Evolutionary conservation across 2,113 vertebrate genomes (phyloP), one percentile per base, ranked within the genome.

Genomic region (Megatriorchis doriae): DNA sequence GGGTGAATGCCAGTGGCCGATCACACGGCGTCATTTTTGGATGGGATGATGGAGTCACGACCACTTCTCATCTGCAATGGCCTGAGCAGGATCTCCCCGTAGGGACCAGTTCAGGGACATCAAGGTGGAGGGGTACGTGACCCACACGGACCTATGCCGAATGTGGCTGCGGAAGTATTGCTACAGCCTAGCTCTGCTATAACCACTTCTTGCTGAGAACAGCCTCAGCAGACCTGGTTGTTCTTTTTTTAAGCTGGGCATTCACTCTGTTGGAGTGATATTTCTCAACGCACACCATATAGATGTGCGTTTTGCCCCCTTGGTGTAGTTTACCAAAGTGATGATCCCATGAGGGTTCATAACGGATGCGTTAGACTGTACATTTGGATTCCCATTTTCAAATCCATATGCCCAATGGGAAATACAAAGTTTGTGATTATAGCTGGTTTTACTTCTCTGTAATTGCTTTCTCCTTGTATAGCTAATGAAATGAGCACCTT

Each of bases 261-360:
- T 82, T 85, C 55, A 26, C 23, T 31, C 18, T 1, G 0, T n/a
- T 61, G 31, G 9, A 71, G 34, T 26, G 40, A 7, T 45, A 45
- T 25, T 81, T 68, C 65, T 47, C n/a, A 26, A 6, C 0, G 0
- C 12, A n/a, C 10, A 18, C 14, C 19, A 42, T 23, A 1, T 19
- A 9, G 55, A 5, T 42, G 22, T 53, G 40, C 1, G 1, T 52
- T 93, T 86, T 56, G 9, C 15, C 13, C 55, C 26, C 11, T 52
- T 59, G 42, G 32, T 67, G n/a, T 61, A 58, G 21, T 83, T 82
- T 83, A 29, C 25, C 23, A 13, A 67, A 72, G 53, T 17, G 34
- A 18, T 36, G 22, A 25, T 70, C 20, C 11, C 16, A 38, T 32
- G 25, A 32, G 11, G 3, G 12, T 6, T 80, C 53, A 20, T 74